Conservation (phyloP, 35 echinoderm and acorn worm species). For the Eucidaris tribuloides region DNA sequence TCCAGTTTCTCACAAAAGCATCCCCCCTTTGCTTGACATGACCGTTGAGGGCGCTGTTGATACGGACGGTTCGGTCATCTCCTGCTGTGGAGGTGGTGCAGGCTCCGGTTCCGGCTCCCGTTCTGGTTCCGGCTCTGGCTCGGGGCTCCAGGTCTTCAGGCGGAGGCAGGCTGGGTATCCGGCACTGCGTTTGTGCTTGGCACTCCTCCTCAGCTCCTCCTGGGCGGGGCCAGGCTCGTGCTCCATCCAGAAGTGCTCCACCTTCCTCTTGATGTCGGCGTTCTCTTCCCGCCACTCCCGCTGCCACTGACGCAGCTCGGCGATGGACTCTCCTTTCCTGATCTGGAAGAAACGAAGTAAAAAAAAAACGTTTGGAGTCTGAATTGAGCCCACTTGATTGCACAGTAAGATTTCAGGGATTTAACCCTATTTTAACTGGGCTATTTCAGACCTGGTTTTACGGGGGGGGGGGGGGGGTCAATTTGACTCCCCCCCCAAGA, state of each 20-base stretch:
- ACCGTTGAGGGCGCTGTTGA: no score
- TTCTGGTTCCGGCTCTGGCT: constrained; percentile 42
- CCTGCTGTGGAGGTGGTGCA: neutral
- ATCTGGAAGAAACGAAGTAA: constrained; percentile 36
- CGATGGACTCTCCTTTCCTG: constrained; percentile 69
- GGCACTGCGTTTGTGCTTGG: constrained; percentile 53
- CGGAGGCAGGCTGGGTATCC: constrained; percentile 70
- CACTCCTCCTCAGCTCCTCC: constrained; percentile 50
- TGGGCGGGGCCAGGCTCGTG: constrained; percentile 85
- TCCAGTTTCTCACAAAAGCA: no score
- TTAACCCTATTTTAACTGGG: no score
- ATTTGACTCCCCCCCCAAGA: no score
- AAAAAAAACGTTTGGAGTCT: no score
- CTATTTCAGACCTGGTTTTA: no score
- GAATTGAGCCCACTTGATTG: no score
- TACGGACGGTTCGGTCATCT: neutral
- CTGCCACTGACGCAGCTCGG: constrained; percentile 91
- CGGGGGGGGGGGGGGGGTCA: no score
- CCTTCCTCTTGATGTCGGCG: constrained; percentile 86
- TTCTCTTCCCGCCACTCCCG: constrained; percentile 93
- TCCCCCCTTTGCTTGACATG: no score
- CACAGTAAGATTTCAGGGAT: no score
- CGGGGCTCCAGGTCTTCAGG: constrained; percentile 78
- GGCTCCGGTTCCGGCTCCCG: neutral
- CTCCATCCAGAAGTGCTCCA: constrained; percentile 95